These are phyloP conservation scores for Fistularia commersonii DNA, from an alignment of 2,797 vertebrate species.

Conservation along the genomic window DNA sequence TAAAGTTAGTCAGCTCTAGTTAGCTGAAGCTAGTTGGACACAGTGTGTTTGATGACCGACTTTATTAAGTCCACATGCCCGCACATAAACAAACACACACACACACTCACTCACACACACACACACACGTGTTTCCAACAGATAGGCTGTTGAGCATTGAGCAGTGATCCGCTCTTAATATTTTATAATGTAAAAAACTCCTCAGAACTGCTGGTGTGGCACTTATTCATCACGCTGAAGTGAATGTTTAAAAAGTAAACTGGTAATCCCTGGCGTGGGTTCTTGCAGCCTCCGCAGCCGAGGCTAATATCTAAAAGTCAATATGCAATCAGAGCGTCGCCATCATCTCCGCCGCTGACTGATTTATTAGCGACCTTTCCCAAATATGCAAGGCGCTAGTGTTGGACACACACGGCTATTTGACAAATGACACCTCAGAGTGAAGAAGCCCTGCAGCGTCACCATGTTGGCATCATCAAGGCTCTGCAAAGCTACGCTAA, in stretches of 20 bases:
- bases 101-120: no score
- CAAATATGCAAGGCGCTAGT: not conserved
- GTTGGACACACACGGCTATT: not conserved
- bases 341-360: not conserved
- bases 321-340: no score
- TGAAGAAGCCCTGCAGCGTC: not conserved
- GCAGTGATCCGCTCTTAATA: constrained; percentile 36
- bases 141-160: constrained; percentile 34
- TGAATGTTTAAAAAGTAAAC: constrained; percentile 24
- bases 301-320: no score
- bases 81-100: no score
- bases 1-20: no score
- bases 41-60: no score
- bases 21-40: no score
- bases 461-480: not conserved
- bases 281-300: no score
- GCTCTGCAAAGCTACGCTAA: not conserved
- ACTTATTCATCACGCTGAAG: constrained; percentile 18
- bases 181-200: constrained; percentile 13
- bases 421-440: not conserved
- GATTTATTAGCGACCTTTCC: not conserved
- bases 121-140: constrained; percentile 5
- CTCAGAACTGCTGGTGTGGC: constrained; percentile 19
- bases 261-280: no score
- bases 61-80: no score